Base-by-base conservation (phyloP, 2,797 vertebrate genomes). In the Coranthus polyacanthus region DNA sequence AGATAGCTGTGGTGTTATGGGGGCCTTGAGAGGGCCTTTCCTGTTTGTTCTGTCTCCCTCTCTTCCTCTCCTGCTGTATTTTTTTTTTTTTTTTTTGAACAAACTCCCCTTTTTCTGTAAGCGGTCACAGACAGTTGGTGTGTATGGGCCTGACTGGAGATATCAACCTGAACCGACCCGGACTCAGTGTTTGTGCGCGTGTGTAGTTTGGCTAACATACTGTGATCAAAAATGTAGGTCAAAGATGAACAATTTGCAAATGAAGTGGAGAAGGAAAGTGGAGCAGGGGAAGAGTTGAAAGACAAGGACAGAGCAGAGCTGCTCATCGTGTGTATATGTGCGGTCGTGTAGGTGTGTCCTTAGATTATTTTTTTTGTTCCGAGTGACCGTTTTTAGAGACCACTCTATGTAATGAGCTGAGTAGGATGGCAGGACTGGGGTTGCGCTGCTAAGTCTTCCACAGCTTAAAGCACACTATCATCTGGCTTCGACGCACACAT, bases 361-460 rank as follows among this genome's bases (percentile, higher is more conserved):
- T 72, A 52, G 51, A 47, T 65, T 56, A 47, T 58, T 57, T 39
- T 50, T 68, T 68, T 61, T 66, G 52, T 39, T 50, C 20, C 39
- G 22, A 53, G 34, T 57, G 58, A 63, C 61, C 77, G 21, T 79
- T 86, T 90, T 89, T 82, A 68, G 81, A 65, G 70, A 85, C 78
- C 88, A 91, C 85, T 90, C 84, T 72, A 49, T 56, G 75, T 90
- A 88, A 91, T 89, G 84, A 89, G 67, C 61, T 64, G 62, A 83
- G 68, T 56, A 60, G 71, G 65, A 68, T 77, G 73, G 79, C 67
- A 43, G 69, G 56, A 55, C 80, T 13, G 26, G 80, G 52, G 61
- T 74, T 58, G 60, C 74, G 46, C 75, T 62, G 17, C 78, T 89
- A 81, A 91, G 73, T 90, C 82, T 84, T 81, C 51, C 59, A 21